A percentile compares a stretch with the other conserved stretches of the same genome.
Conservation (phyloP, 2,888 invertebrate genomes). For the Phorcus lineatus region DNA sequence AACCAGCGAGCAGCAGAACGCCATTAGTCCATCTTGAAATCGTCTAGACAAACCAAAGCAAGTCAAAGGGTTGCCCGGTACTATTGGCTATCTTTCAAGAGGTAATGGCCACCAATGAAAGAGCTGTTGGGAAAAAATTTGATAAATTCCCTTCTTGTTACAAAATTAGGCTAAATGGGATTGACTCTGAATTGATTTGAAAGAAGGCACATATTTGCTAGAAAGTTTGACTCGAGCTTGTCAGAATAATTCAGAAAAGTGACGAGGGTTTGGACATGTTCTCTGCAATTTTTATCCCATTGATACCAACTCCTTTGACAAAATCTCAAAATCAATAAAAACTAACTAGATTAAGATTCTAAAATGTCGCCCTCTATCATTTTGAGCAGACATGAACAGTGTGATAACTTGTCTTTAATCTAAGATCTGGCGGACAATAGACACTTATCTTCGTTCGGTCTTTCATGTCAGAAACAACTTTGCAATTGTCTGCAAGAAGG, state of each 20-base stretch:
- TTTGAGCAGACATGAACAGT: not conserved
- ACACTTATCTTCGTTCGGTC: too few species aligned
- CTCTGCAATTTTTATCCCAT: not conserved
- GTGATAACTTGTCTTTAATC: not conserved
- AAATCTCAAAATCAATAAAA: not conserved
- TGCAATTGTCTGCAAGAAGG: too few species aligned
- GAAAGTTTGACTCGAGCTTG: not conserved
- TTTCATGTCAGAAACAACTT: too few species aligned
- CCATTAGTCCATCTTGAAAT: too few species aligned
- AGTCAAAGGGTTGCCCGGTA: too few species aligned
- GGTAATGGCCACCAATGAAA: too few species aligned
- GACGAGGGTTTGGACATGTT: not conserved
- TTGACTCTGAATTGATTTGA: not conserved
- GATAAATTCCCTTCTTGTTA: too few species aligned
- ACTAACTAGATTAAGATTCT: not conserved
- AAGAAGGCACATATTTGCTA: not conserved
- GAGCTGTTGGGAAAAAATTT: too few species aligned
- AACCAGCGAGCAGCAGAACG: too few species aligned
- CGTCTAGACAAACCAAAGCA: too few species aligned
- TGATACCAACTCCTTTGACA: not conserved
- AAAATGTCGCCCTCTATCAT: not conserved
- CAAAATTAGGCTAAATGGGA: not conserved
- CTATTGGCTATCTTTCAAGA: too few species aligned
- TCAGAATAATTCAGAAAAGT: not conserved
- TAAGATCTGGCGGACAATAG: too few species aligned